A percentile compares a stretch with the other conserved stretches of the same genome.
Evolutionary conservation across 2,888 invertebrate species (phyloP).

Genomic region (Phalera bucephala): DNA sequence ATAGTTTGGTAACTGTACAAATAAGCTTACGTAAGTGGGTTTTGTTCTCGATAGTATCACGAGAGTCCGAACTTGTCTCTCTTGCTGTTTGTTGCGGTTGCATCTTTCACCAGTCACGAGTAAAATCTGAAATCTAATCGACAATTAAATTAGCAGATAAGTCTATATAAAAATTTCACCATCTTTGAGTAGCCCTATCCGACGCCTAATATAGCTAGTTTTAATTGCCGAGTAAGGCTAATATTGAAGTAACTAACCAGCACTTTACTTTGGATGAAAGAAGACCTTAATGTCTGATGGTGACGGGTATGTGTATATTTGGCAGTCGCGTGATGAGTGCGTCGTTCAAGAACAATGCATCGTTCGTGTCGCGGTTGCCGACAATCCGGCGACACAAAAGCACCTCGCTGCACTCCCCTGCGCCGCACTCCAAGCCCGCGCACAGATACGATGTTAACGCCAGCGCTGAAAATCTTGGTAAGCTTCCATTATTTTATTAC

Average conservation of each 20-base stretch:
- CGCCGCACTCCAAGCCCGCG: constrained; percentile 84
- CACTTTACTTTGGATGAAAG: too few species aligned
- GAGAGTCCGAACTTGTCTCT: too few species aligned
- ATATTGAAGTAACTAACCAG: too few species aligned
- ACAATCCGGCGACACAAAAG: constrained; percentile 93
- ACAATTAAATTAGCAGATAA: too few species aligned
- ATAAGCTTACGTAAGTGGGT: background rate
- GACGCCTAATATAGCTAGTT: too few species aligned
- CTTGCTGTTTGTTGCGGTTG: too few species aligned
- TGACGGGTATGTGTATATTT: constrained; percentile 46
- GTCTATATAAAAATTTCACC: too few species aligned
- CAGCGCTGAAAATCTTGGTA: constrained; percentile 90
- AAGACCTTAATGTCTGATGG: too few species aligned
- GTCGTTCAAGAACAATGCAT: constrained; percentile 96
- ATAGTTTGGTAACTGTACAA: background rate
- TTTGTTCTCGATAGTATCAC: background rate
- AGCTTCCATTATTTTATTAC: constrained; percentile 32
- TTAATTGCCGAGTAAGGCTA: too few species aligned
- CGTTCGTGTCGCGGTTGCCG: constrained; percentile 95
- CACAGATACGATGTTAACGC: constrained; percentile 88
- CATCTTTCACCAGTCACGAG: too few species aligned
- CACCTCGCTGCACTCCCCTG: constrained; percentile 90
- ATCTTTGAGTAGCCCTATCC: too few species aligned
- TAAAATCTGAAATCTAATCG: too few species aligned
- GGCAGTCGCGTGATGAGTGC: constrained; percentile 87